Evolutionary conservation across 2,888 invertebrate species (phyloP).

Genomic region (Pseudeuparius sepicola): DNA sequence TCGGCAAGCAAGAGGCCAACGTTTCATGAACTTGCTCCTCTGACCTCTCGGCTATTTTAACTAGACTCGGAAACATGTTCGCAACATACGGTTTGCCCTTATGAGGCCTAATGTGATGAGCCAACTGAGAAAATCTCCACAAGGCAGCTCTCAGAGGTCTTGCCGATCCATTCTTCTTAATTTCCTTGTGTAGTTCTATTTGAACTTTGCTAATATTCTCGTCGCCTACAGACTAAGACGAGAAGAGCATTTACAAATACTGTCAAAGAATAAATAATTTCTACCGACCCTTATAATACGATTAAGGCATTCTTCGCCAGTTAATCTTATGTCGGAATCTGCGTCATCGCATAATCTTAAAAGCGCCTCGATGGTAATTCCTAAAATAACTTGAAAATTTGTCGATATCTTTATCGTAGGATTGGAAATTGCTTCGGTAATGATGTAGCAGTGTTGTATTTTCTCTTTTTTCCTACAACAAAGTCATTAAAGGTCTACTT

Average conservation of each 20-base stretch:
- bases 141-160: constrained; percentile 67
- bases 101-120: constrained; percentile 63
- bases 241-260: constrained; percentile 7
- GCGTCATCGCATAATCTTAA: constrained; percentile 63
- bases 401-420: constrained; percentile 49
- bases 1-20: constrained; percentile 49
- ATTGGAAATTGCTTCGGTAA: constrained; percentile 62
- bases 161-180: constrained; percentile 65
- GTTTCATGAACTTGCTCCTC: constrained; percentile 66
- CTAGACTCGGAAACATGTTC: constrained; percentile 63
- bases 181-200: constrained; percentile 72
- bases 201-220: constrained; percentile 62
- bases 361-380: constrained; percentile 60
- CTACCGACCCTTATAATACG: constrained; percentile 54
- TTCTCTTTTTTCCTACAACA: constrained; percentile 62
- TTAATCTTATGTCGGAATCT: constrained; percentile 68
- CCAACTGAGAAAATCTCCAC: constrained; percentile 64
- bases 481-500: constrained; percentile 8
- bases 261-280: background rate
- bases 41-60: constrained; percentile 57
- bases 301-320: constrained; percentile 74
- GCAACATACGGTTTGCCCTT: constrained; percentile 70
- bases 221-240: constrained; percentile 47
- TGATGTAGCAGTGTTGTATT: constrained; percentile 57
- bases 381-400: constrained; percentile 55